Evolutionary conservation across 2,888 invertebrate species (phyloP).

Genomic region (Prosapia bicincta): DNA sequence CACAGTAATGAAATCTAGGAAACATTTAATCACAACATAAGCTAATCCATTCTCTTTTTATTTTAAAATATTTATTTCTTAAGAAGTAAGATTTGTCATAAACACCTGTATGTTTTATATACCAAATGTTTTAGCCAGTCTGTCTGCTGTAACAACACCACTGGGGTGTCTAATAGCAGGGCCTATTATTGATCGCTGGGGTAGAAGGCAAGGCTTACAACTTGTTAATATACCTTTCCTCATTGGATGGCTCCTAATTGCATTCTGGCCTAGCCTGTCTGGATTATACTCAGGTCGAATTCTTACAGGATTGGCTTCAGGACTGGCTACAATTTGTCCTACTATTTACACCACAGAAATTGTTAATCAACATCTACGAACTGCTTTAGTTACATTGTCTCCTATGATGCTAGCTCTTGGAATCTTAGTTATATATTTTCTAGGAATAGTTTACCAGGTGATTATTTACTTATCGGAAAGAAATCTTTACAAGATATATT

Average conservation of each 20-base stretch:
- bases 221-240: constrained; percentile 50
- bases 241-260: constrained; percentile 53
- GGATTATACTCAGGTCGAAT: constrained; percentile 39
- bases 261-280: constrained; percentile 41
- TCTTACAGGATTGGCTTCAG: constrained; percentile 46
- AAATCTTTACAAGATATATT: too few species aligned
- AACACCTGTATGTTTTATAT: too few species aligned
- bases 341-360: constrained; percentile 55
- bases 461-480: not conserved
- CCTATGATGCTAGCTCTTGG: constrained; percentile 53
- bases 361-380: constrained; percentile 43
- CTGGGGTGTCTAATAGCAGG: constrained; percentile 54
- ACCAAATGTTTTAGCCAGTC: constrained; percentile 51
- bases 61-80: too few species aligned
- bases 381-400: constrained; percentile 54
- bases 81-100: too few species aligned
- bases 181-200: constrained; percentile 51
- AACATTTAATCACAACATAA: too few species aligned
- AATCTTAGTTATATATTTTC: constrained; percentile 51
- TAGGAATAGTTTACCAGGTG: constrained; percentile 50
- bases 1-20: too few species aligned
- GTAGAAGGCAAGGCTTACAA: constrained; percentile 50
- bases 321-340: constrained; percentile 53
- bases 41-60: too few species aligned
- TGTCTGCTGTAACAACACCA: constrained; percentile 53